Base-by-base conservation (phyloP, 2,797 vertebrate species). In the Apogon talboti region DNA sequence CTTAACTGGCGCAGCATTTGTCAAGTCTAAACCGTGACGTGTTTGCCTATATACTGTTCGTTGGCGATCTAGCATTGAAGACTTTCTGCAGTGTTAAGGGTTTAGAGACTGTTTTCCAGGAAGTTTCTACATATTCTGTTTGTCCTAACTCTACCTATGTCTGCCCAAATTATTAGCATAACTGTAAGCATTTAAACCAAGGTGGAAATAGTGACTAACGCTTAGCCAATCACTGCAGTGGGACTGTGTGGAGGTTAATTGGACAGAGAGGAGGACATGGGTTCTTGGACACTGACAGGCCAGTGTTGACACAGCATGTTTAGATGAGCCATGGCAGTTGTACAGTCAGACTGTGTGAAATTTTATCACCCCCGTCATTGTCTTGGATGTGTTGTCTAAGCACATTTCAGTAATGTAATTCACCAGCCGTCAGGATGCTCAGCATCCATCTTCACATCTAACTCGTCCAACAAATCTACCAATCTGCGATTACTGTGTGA, bases 41-140 rank as follows among this genome's bases (percentile, higher is more conserved):
- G 93, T 95, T 94, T 94, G 94, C 92, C 92, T 94, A 91, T 92
- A 87, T 92, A 89, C 91, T 92, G 92, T 92, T 94, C 87, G 93
- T 90, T 91, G 91, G 92, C 90, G 82, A 92, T 91, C 89, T 93
- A 91, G 91, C 92, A 84, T 91, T 91, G 81, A 82, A 73, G 86
- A 87, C 80, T 81, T 91, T 91, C 87, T 92, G 90, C 92, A 91
- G 91, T 93, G 92, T 92, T 93, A 91, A 90, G 83, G 90, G 89
- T 92, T 85, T 88, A 86, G 88, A 91, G 86, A 90, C 85, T 77
- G 89, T 92, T 89, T 90, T 81, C 62, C 81, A 57, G 73, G 75
- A 85, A 48, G 82, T 88, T 91, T 91, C 87, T 89, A 78, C 69
- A 74, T 59, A 15, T 87, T 84, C 71, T 71, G 70, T 89, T 78